Evolutionary conservation across 2,888 invertebrate genomes (phyloP).

Genomic region (Phytoseiulus persimilis): DNA sequence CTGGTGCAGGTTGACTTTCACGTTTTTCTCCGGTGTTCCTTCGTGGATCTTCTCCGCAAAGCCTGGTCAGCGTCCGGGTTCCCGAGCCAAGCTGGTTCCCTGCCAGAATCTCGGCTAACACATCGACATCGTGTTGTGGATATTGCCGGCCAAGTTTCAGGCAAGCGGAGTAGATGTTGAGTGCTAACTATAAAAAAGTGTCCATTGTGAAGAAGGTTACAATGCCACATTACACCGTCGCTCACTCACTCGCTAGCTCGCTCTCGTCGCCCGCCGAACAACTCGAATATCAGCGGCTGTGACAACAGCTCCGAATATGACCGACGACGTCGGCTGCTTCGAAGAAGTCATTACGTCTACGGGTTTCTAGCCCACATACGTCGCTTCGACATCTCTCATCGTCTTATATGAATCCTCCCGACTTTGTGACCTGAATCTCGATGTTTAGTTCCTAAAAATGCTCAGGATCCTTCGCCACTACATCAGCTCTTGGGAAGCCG

Average conservation of each 20-base stretch:
- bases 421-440: background rate
- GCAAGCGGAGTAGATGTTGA: background rate
- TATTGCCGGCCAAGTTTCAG: background rate
- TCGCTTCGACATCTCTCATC: background rate
- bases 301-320: background rate
- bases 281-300: background rate
- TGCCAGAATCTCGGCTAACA: background rate
- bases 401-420: background rate
- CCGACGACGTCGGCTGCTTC: background rate
- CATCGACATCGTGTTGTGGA: background rate
- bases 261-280: too few relatives aligned
- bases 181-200: background rate
- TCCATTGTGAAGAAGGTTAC: background rate
- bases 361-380: background rate
- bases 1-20: too few relatives aligned
- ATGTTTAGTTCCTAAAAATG: background rate
- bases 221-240: background rate
- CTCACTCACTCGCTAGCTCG: background rate
- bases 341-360: background rate
- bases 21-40: background rate
- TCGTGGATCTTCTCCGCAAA: background rate
- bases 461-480: background rate
- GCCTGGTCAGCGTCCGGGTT: background rate
- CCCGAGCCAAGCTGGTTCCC: background rate
- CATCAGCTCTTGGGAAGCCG: background rate